Percentiles rank a stretch among this genome's conserved stretches.
These are phyloP conservation scores for Oreochromis mossambicus DNA, from an alignment of 2,797 vertebrate species.

Conservation along the genomic window DNA sequence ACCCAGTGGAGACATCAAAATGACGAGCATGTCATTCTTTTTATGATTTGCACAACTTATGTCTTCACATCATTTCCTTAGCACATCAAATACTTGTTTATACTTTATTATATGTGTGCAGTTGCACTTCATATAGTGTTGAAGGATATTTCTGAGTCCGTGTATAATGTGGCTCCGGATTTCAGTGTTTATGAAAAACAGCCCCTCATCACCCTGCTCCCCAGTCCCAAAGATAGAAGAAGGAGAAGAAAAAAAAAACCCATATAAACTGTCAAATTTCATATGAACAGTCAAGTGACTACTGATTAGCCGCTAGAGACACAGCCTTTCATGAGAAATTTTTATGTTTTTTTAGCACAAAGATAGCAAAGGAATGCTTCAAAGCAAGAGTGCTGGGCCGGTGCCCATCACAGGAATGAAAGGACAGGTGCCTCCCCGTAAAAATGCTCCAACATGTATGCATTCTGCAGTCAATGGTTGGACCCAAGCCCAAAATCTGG, in stretches of 20 bases:
- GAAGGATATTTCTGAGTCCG: slow-evolving; percentile 33
- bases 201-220: background rate
- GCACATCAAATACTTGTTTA: slow-evolving; percentile 41
- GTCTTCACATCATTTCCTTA: slow-evolving; percentile 41
- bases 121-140: slow-evolving; percentile 30
- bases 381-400: slow-evolving; percentile 57
- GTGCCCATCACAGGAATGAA: slow-evolving; percentile 59
- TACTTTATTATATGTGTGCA: slow-evolving; percentile 30
- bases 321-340: slow-evolving; percentile 57
- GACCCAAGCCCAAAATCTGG: slow-evolving; percentile 48
- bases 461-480: slow-evolving; percentile 60
- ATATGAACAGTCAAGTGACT: slow-evolving; percentile 45
- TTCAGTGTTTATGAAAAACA: slow-evolving; percentile 69
- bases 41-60: slow-evolving; percentile 32
- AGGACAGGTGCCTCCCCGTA: slow-evolving; percentile 52
- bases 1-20: slow-evolving; percentile 76
- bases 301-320: slow-evolving; percentile 50
- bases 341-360: slow-evolving; percentile 54
- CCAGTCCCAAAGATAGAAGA: background rate
- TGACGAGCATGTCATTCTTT: slow-evolving; percentile 23
- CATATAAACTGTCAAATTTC: slow-evolving; percentile 42
- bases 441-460: slow-evolving; percentile 53
- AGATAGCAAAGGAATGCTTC: slow-evolving; percentile 70
- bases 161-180: slow-evolving; percentile 56
- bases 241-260: background rate